A percentile compares a stretch with the other conserved stretches of the same genome.
phyloP scores from a whole-genome alignment of 2,113 vertebrate genomes.

The Aspiorhynchus laticeps region DNA sequence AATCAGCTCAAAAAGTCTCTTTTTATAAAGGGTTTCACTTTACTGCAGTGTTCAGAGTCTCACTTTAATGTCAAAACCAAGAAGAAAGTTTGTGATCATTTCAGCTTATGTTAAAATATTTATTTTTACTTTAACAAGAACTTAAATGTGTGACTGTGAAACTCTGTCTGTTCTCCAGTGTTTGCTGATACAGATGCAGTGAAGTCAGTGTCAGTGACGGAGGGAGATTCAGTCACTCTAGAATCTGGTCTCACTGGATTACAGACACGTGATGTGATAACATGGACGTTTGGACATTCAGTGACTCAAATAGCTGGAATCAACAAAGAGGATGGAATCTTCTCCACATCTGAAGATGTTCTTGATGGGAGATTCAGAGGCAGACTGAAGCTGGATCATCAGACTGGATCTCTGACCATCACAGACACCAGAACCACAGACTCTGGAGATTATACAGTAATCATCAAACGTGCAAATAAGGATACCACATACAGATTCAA shows the following conservation, averaged over 20 bases:
- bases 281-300: not conserved
- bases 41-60: no score
- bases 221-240: not conserved
- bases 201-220: not conserved
- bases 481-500: not conserved
- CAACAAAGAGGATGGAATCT: not conserved
- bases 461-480: not conserved
- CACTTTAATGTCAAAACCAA: no score
- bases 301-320: not conserved
- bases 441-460: not conserved
- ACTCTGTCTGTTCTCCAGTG: not conserved
- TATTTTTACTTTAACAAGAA: no score
- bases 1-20: no score
- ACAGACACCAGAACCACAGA: not conserved
- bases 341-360: not conserved
- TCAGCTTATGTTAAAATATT: no score
- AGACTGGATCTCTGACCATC: not conserved
- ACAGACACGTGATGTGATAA: rapidly evolving
- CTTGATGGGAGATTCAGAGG: not conserved
- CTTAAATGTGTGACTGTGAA: not conserved
- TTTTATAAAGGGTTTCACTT: no score
- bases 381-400: not conserved
- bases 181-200: not conserved
- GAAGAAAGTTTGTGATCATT: no score
- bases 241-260: rapidly evolving